Percentiles rank a stretch among this genome's conserved stretches.
These are phyloP conservation scores for Andrena flavipes DNA, from an alignment of 2,888 invertebrate genomes.

Conservation along the genomic window DNA sequence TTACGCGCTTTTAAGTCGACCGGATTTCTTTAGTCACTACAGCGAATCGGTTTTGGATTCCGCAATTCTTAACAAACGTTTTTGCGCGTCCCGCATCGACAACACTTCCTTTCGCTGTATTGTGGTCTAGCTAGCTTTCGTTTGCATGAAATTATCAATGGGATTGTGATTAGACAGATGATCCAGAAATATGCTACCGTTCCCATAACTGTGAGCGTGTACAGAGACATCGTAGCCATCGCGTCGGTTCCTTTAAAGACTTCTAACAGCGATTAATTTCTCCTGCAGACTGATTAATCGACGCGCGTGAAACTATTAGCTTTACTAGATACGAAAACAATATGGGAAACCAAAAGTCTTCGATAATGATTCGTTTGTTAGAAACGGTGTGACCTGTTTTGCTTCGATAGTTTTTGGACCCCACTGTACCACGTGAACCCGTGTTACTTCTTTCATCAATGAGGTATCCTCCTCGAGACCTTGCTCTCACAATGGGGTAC, in stretches of 20 bases:
- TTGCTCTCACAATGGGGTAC: constrained; percentile 13
- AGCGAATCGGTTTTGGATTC: neutral
- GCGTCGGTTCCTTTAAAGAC: neutral
- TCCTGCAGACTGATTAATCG: too few relatives aligned
- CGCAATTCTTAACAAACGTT: neutral
- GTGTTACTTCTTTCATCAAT: constrained; percentile 7
- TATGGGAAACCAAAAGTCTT: too few relatives aligned
- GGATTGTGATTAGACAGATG: constrained; percentile 19
- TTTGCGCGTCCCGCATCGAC: neutral
- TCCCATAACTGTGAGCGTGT: constrained; percentile 23
- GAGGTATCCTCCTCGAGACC: neutral
- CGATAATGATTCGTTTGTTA: neutral
- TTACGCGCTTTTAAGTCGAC: neutral
- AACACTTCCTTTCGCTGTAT: neutral
- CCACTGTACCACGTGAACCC: neutral
- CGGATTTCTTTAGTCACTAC: neutral
- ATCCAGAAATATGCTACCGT: constrained; percentile 47
- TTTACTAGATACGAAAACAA: too few relatives aligned
- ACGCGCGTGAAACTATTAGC: neutral
- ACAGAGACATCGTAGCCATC: constrained; percentile 28
- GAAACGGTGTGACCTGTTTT: neutral
- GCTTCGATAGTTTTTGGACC: neutral
- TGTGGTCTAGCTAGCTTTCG: neutral
- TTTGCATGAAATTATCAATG: constrained; percentile 28
- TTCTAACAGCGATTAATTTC: neutral